phyloP scores from a whole-genome alignment of 2,888 invertebrate genomes.

The Gryllus longicercus region DNA sequence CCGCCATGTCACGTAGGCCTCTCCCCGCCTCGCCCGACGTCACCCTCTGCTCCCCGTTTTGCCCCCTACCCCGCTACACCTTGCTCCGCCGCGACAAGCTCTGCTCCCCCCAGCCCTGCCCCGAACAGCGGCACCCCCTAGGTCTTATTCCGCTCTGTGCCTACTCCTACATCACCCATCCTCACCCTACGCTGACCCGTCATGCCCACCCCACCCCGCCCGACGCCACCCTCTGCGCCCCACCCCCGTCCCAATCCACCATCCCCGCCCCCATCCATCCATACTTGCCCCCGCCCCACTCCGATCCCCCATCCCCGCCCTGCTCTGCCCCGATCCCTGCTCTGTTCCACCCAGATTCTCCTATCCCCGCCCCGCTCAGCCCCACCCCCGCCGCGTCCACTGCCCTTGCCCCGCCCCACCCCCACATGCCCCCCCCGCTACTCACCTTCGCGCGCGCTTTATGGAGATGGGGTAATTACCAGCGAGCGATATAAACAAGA shows the following conservation, averaged over 20 bases:
- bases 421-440: neutral
- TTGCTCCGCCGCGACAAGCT: too few relatives aligned
- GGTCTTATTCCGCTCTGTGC: too few relatives aligned
- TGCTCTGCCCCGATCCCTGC: neutral
- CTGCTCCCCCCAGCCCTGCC: too few relatives aligned
- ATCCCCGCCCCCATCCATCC: too few relatives aligned
- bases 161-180: too few relatives aligned
- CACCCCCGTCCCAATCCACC: too few relatives aligned
- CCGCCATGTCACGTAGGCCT: neutral
- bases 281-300: too few relatives aligned
- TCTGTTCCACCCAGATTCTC: neutral
- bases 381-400: neutral
- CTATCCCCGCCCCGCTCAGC: neutral
- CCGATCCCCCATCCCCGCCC: neutral
- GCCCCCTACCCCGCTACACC: neutral
- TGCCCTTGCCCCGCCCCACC: neutral
- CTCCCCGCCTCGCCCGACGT: neutral
- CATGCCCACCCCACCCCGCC: too few relatives aligned
- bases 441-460: neutral
- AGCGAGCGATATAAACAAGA: neutral
- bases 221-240: too few relatives aligned
- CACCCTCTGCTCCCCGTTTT: neutral
- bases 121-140: too few relatives aligned
- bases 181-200: too few relatives aligned
- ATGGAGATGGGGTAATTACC: neutral